These are phyloP conservation scores for Sebastes schlegelii DNA, from an alignment of 2,113 vertebrate genomes.

Conservation along the genomic window DNA sequence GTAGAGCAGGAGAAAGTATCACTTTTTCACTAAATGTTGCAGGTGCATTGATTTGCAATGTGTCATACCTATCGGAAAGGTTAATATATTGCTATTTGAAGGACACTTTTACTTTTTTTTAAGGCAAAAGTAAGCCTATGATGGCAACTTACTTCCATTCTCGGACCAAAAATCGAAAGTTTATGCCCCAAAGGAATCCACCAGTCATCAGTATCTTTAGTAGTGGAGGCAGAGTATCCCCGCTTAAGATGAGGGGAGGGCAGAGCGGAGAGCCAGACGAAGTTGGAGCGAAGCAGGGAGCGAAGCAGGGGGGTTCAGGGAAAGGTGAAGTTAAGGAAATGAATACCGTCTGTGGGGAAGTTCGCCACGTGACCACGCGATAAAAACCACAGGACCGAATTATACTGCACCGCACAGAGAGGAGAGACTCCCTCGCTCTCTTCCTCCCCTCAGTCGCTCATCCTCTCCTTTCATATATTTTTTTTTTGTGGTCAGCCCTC, in stretches of 20 bases:
- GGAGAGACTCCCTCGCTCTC: constrained; percentile 34
- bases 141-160: neutral
- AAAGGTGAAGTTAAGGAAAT: constrained; percentile 85
- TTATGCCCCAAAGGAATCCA: neutral
- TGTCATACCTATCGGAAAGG: neutral
- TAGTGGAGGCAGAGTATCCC: constrained; percentile 27
- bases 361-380: constrained; percentile 71
- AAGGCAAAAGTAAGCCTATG: neutral
- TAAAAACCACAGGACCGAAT: constrained; percentile 77
- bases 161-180: neutral
- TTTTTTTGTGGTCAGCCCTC: constrained; percentile 44
- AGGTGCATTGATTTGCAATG: neutral
- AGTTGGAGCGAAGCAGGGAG: constrained; percentile 51
- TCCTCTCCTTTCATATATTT: constrained; percentile 23
- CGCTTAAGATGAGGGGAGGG: constrained; percentile 10
- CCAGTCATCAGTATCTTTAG: neutral
- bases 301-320: constrained; percentile 76
- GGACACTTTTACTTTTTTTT: neutral
- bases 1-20: neutral
- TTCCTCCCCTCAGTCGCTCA: neutral
- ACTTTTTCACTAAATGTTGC: neutral
- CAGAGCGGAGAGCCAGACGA: constrained; percentile 22
- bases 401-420: constrained; percentile 61
- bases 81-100: neutral
- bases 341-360: constrained; percentile 79